Base-by-base conservation (phyloP, 92 coral and sea anemone genomes). In the Montipora capitata region DNA sequence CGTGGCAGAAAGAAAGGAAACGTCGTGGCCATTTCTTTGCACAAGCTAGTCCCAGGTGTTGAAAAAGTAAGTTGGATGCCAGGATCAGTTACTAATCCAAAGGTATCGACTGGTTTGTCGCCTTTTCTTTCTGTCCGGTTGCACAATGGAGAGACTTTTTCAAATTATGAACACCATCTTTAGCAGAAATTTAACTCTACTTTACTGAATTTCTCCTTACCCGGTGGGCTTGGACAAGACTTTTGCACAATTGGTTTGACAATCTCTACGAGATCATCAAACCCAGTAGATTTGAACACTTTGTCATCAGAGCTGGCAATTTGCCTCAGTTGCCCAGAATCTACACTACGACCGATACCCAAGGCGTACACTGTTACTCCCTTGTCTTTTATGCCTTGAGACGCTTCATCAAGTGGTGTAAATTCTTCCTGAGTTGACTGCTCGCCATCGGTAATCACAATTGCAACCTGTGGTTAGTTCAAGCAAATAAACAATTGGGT, bases 401-500 rank as follows among this genome's bases (percentile, higher is more conserved):
- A 89, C 7, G 95, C 95, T 15, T 35, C 48, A 20, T 57, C 52
- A 7, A 92, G 78, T 13, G 87, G 80, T 52, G 95, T 92, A 56
- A 59, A 84, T 5, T 10, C 56, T 2, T 80, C 80, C 8, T 62
- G 18, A 35, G 40, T 80, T 5, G 95, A 89, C 63, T 93, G 95
- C 72, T 52, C 80, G 3, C 95, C 95, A 77, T 93, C 95, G 16
- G 93, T 89, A 18, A 93, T 40, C 7, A 93, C 93, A 43, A 93
- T 74, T 45, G 91, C 93, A 11, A 91, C 78, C 95, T 93, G 56
- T n/a, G 12, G 45, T 14, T 4, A 45, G 51, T 3, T 45, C 51
- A 45, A 45, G n/a, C n/a, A n/a, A n/a, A n/a, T n/a, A n/a, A n/a
- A n/a, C n/a, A n/a, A n/a, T n/a, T n/a, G n/a, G n/a, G n/a, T n/a